Evolutionary conservation across 2,888 invertebrate genomes (phyloP).

Genomic region (Uloborus plumipes): DNA sequence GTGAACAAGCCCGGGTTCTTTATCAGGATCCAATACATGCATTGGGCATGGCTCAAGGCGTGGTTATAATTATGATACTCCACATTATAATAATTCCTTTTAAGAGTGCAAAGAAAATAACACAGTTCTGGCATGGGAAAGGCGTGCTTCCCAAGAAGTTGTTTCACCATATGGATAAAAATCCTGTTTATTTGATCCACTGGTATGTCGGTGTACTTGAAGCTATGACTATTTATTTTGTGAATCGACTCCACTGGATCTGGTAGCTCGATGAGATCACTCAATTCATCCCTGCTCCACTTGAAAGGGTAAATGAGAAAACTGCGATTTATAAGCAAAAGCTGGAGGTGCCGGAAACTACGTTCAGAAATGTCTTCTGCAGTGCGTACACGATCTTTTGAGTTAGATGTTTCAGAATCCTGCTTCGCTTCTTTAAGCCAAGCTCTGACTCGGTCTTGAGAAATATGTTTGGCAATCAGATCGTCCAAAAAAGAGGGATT

Average conservation of each 20-base stretch:
- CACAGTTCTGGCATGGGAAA: slow-evolving; percentile 46
- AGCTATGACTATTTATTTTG: slow-evolving; percentile 12
- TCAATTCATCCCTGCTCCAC: slow-evolving; percentile 14
- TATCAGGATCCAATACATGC: slow-evolving; percentile 49
- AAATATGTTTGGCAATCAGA: slow-evolving; percentile 17
- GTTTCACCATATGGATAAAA: slow-evolving; percentile 24
- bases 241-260: not conserved
- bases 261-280: slow-evolving; percentile 10
- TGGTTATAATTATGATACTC: slow-evolving; percentile 53
- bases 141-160: slow-evolving; percentile 22
- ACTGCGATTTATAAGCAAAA: slow-evolving; percentile 23
- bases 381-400: not conserved
- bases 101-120: slow-evolving; percentile 33
- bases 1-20: slow-evolving; percentile 50
- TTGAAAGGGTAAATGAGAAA: slow-evolving; percentile 5
- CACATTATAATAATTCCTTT: slow-evolving; percentile 29
- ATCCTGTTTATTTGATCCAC: slow-evolving; percentile 24
- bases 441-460: slow-evolving; percentile 40
- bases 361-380: not conserved
- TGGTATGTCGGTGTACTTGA: slow-evolving; percentile 34
- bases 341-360: slow-evolving; percentile 11
- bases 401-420: not conserved
- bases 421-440: slow-evolving; percentile 30
- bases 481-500: slow-evolving; percentile 50
- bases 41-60: slow-evolving; percentile 49